These are phyloP conservation scores for Morbakka virulenta DNA, from an alignment of 30 jellyfish, hydroid and myxozoan species.

Conservation along the genomic window DNA sequence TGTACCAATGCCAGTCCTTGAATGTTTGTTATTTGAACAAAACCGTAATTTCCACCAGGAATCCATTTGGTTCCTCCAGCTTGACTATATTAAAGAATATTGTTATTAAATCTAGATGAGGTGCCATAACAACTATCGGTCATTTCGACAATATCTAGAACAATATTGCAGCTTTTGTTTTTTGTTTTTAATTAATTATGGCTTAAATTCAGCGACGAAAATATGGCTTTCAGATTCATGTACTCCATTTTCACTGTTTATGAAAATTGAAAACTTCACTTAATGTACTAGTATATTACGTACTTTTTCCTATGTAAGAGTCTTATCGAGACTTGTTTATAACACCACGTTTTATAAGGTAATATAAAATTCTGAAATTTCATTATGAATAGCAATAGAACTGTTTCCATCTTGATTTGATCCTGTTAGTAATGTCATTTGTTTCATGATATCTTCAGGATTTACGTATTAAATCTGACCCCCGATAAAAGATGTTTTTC, in stretches of 20 bases:
- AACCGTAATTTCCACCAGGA: slow-evolving; percentile 11
- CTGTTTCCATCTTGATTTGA: slow-evolving; percentile 2
- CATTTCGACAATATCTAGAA: slow-evolving; percentile 18
- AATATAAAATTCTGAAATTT: slow-evolving; percentile 1
- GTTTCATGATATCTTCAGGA: slow-evolving; percentile 5
- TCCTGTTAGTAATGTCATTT: slow-evolving; percentile 11
- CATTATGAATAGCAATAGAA: neutral
- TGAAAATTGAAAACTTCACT: slow-evolving; percentile 1
- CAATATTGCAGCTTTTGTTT: neutral
- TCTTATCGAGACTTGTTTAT: neutral
- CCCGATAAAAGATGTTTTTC: neutral
- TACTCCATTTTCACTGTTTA: slow-evolving; percentile 4
- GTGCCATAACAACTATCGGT: neutral
- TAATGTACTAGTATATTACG: neutral
- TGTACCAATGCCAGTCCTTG: neutral
- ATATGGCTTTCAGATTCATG: neutral
- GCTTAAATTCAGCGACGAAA: neutral
- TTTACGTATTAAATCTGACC: slow-evolving; percentile 15
- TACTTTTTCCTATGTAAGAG: slow-evolving; percentile 1
- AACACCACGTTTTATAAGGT: neutral
- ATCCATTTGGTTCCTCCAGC: slow-evolving; percentile 8
- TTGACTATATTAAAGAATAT: neutral
- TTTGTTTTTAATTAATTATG: neutral
- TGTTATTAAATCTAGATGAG: neutral
- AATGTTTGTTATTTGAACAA: neutral